phyloP scores from a whole-genome alignment of 2,113 vertebrate genomes.

The Athene cunicularia region DNA sequence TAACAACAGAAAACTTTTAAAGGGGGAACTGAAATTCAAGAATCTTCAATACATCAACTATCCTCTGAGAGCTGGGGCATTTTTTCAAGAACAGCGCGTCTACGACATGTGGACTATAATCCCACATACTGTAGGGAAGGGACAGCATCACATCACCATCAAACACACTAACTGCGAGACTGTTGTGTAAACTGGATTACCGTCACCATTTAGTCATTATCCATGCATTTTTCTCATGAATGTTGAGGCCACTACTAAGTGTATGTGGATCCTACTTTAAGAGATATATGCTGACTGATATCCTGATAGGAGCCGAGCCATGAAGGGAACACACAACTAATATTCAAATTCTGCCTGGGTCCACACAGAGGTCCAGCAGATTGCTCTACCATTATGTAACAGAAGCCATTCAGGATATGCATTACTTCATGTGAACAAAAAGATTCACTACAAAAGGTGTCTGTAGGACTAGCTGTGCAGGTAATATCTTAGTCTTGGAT shows the following conservation, averaged over 20 bases:
- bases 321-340: fast-evolving
- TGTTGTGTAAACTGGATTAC: not conserved
- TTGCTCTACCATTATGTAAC: fast-evolving
- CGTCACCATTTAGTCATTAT: not conserved
- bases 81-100: not conserved
- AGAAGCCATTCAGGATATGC: not conserved
- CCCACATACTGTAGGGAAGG: not conserved
- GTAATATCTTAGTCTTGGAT: not conserved
- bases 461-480: not conserved
- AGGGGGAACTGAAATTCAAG: not conserved
- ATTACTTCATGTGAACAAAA: not conserved
- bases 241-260: not conserved
- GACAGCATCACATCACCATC: not conserved
- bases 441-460: not conserved
- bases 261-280: not conserved
- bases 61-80: not conserved
- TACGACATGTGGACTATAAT: not conserved
- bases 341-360: not conserved
- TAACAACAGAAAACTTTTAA: not conserved
- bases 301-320: not conserved
- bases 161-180: not conserved
- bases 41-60: not conserved
- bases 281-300: not conserved
- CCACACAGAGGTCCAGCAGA: not conserved
- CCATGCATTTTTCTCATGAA: not conserved